A percentile compares a stretch with the other conserved stretches of the same genome.
These are phyloP conservation scores for Bombus soroeensis DNA, from an alignment of 1,140 invertebrate genomes.

Conservation along the genomic window DNA sequence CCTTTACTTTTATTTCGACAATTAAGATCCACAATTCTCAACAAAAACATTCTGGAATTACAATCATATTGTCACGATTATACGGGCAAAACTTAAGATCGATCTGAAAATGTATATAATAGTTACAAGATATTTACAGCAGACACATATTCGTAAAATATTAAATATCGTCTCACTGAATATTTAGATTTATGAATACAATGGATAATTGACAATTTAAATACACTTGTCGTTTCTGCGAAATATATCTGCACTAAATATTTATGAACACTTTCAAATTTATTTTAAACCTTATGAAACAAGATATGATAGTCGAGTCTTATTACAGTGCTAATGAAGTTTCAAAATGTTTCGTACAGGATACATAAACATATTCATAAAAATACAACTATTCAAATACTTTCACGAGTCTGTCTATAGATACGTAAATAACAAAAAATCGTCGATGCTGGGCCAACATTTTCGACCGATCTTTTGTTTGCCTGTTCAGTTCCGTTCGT, in stretches of 20 bases:
- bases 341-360: background rate
- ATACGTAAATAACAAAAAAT: background rate
- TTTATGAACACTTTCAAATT: background rate
- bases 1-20: too few relatives aligned
- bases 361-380: background rate
- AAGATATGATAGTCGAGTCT: background rate
- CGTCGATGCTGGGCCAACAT: background rate
- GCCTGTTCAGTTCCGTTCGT: background rate
- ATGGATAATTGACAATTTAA: too few relatives aligned
- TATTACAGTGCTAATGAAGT: background rate
- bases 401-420: background rate
- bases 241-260: background rate
- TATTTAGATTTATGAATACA: too few relatives aligned
- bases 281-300: background rate
- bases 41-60: too few relatives aligned
- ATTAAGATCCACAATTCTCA: too few relatives aligned
- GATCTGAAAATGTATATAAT: too few relatives aligned
- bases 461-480: background rate
- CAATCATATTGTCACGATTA: too few relatives aligned
- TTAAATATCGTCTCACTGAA: too few relatives aligned
- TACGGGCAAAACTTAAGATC: too few relatives aligned
- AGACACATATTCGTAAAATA: too few relatives aligned
- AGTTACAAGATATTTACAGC: too few relatives aligned
- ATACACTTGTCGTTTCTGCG: too few relatives aligned
- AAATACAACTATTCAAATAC: background rate